These are phyloP conservation scores for Anoplopoma fimbria DNA, from an alignment of 2,113 vertebrate genomes.

Conservation along the genomic window DNA sequence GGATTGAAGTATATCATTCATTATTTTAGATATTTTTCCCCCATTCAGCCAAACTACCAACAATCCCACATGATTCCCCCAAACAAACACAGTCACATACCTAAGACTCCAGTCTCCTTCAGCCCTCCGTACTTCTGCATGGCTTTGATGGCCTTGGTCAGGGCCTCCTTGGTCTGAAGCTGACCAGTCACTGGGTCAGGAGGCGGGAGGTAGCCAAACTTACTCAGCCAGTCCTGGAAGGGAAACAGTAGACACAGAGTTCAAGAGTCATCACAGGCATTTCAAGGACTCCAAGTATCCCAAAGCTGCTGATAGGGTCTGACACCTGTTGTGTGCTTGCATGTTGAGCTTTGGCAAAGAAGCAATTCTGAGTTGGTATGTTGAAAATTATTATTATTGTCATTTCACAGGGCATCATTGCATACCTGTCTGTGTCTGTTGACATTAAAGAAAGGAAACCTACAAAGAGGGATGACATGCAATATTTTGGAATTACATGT, in stretches of 20 bases:
- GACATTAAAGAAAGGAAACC: neutral
- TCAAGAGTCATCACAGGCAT: slow-evolving; percentile 43
- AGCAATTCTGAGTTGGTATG: neutral
- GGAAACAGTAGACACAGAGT: slow-evolving; percentile 49
- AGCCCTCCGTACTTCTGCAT: slow-evolving; percentile 97
- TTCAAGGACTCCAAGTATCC: slow-evolving; percentile 42
- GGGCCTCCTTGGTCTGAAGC: slow-evolving; percentile 92
- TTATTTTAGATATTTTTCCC: neutral
- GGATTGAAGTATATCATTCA: neutral
- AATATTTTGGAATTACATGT: neutral
- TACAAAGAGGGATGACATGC: neutral
- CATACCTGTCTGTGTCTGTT: neutral
- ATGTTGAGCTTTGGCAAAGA: neutral
- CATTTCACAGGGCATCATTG: neutral
- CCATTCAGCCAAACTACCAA: neutral
- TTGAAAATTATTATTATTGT: neutral
- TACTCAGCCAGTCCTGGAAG: slow-evolving; percentile 94
- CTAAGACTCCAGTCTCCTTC: slow-evolving; percentile 90
- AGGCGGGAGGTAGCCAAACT: slow-evolving; percentile 95
- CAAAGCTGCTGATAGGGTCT: slow-evolving; percentile 24
- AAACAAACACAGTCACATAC: slow-evolving; percentile 75
- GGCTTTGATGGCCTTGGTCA: slow-evolving; percentile 92
- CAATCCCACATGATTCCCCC: neutral
- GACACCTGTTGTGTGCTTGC: slow-evolving; percentile 32
- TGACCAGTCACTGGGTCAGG: slow-evolving; percentile 88